Evolutionary conservation across 1,140 invertebrate genomes (phyloP), one percentile per base, ranked within the genome.

Genomic region (Papilio helenus): DNA sequence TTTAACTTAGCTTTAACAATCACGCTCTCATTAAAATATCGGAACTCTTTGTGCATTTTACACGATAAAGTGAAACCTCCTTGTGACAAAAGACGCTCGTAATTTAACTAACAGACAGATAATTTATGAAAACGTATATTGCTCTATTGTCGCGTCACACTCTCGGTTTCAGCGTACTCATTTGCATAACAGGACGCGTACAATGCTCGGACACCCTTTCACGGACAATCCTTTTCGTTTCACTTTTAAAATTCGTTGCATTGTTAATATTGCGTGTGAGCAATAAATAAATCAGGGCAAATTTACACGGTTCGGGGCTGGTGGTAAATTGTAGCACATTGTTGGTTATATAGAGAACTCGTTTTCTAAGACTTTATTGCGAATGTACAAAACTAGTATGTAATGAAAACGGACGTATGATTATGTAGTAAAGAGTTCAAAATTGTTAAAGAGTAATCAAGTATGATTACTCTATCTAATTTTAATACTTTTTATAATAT

Each of bases 131-230:
- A 88, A 92, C 88, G 87, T 93, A 72, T 81, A 85, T 78, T 79
- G 72, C 79, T 72, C 87, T 84, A 86, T 93, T 90, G 88, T 92
- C 80, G 72, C 68, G 76, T 79, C 81, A 86, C 87, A 92, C 93
- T 94, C 92, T 94, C 93, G 89, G 91, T 94, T 94, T 94, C 92
- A 94, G 91, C 72, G 90, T 92, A 93, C 86, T 92, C 81, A 94
- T 94, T 93, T 93, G 90, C 93, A 94, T 94, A 93, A 93, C 88
- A 89, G 90, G 89, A 87, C 83, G 77, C 76, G 77, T 46, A 94
- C 90, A 94, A 94, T 92, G 82, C 85, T 81, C 82, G 89, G 88
- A 85, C 82, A 89, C 90, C 91, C 91, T 90, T 94, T 89, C 65
- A 79, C 78, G 83, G 85, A 86, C 89, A 93, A 92, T 92, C 87